phyloP scores from a whole-genome alignment of 1,140 invertebrate species.

The Lasioglossum baleicum region DNA sequence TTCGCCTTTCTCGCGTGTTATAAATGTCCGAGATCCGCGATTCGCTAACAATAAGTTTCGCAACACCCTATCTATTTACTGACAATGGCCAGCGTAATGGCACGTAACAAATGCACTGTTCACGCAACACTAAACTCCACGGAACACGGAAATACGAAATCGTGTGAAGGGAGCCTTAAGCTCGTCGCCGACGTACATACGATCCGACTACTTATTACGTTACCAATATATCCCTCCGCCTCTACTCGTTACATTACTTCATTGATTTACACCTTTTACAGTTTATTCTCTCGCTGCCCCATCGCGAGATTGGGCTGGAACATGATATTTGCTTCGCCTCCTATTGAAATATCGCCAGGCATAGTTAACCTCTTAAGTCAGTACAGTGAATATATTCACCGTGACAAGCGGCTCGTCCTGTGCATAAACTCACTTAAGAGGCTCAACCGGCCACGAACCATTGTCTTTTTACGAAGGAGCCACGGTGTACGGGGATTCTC shows the following conservation, averaged over 20 bases:
- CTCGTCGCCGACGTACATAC: conserved; percentile 26
- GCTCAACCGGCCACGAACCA: neutral
- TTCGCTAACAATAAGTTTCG: too few relatives aligned
- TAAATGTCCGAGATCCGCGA: too few relatives aligned
- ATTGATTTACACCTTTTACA: conserved; percentile 46
- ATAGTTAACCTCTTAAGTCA: conserved; percentile 48
- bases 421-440: conserved; percentile 25
- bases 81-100: too few relatives aligned
- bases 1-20: too few relatives aligned
- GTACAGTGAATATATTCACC: conserved; percentile 43
- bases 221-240: conserved; percentile 39
- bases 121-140: neutral
- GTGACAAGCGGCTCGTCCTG: conserved; percentile 39
- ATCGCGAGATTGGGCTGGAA: conserved; percentile 35
- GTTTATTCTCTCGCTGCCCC: conserved; percentile 31
- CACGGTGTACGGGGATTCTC: neutral
- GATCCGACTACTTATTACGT: conserved; percentile 49
- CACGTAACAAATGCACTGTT: neutral
- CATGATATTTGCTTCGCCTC: conserved; percentile 47
- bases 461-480: conserved; percentile 8
- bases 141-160: neutral
- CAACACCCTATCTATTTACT: neutral
- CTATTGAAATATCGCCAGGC: conserved; percentile 45
- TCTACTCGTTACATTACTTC: conserved; percentile 43
- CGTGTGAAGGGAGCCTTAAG: conserved; percentile 11